A percentile compares a stretch with the other conserved stretches of the same genome.
phyloP scores from a whole-genome alignment of 2,113 vertebrate genomes.

The Stigmatopora argus region DNA sequence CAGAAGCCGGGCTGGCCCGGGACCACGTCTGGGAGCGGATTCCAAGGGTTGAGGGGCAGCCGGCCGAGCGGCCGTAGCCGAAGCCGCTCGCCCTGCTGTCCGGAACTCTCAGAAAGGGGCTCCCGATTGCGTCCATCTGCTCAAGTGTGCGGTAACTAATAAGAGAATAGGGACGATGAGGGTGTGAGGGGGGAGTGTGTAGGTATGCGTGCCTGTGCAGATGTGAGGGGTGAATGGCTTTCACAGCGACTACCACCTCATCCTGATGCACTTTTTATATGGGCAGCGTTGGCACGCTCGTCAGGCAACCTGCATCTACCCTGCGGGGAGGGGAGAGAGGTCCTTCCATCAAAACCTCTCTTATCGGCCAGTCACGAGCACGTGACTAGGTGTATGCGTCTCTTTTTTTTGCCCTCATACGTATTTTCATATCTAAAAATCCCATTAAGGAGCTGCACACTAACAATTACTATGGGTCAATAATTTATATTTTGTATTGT shows the following conservation, averaged over 20 bases:
- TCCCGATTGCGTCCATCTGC: constrained; percentile 83
- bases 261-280: constrained; percentile 74
- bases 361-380: constrained; percentile 31
- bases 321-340: constrained; percentile 33
- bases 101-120: constrained; percentile 84
- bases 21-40: constrained; percentile 94
- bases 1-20: constrained; percentile 74
- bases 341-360: constrained; percentile 14
- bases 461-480: constrained; percentile 61
- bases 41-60: constrained; percentile 81
- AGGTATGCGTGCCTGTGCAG: constrained; percentile 42
- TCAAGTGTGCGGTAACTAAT: constrained; percentile 53
- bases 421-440: not conserved
- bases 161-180: constrained; percentile 4
- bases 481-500: constrained; percentile 73
- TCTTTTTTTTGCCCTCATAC: constrained; percentile 13
- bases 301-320: constrained; percentile 49
- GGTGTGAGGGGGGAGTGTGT: constrained; percentile 22
- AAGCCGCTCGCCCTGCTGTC: constrained; percentile 81
- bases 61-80: constrained; percentile 81
- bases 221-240: constrained; percentile 67
- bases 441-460: no score
- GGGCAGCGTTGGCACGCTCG: constrained; percentile 38
- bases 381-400: constrained; percentile 24
- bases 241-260: constrained; percentile 64